Base-by-base conservation (phyloP, 30 jellyfish, hydroid and myxozoan species). In the Hydractinia echinata region DNA sequence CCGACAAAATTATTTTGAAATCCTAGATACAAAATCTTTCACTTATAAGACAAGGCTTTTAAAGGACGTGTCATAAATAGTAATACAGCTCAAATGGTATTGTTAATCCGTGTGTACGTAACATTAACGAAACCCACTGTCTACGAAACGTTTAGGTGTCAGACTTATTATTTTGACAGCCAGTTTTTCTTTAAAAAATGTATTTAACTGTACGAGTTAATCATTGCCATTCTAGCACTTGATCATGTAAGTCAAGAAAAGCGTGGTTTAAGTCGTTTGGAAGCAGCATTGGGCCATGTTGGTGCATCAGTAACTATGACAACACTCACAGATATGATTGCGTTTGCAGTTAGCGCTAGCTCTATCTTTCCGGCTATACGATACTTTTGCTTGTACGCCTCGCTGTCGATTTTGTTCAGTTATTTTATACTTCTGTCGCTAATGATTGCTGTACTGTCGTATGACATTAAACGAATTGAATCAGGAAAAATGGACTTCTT, bases 271-370 rank as follows among this genome's bases (percentile, higher is more conserved):
- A 20, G 30, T n/a, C 44, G 81, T n/a, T 19, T 71, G n/a, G 60
- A 71, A 71, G 5, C 4, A 50, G 61, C 81, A 8, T 7, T 71
- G 9, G 81, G 60, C 15, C 39, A 71, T 20, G 81, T 71, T 60
- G 86, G 86, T 10, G 71, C 78, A 5, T 44, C 86, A 14, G 71
- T 78, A 5, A 78, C 86, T 60, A 78, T 78, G 86, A 78, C 86
- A 54, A 78, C 86, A 16, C 39, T 78, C 4, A 78, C 86, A 5
- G 86, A 78, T 50, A 10, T 60, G 10, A 61, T 78, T n/a, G 86
- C 86, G 30, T 78, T 78, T 21, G 70, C 71, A 20, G 61, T 78
- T 39, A 54, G 82, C 4, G 7, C 83, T 53, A 44, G 86, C 49
- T 54, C 86, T 1, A 81, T 54, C 50, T 78, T 78, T 55, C 86